Base-by-base conservation (phyloP, 2,797 vertebrate species). In the Pangasius sanitwongsei region DNA sequence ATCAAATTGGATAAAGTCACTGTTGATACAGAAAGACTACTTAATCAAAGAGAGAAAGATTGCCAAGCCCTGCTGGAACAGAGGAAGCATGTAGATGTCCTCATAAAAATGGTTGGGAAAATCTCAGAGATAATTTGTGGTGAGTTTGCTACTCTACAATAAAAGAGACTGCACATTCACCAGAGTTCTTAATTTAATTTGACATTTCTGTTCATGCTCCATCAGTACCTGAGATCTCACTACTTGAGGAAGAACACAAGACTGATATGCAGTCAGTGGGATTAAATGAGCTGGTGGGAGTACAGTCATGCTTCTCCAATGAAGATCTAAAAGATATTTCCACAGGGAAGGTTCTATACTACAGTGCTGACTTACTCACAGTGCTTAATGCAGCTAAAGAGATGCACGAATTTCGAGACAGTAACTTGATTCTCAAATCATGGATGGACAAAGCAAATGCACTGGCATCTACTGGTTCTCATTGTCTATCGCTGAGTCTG, bases 91-190 rank as follows among this genome's bases (percentile, higher is more conserved):
- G 92, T 96, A 18, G 93, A 91, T 0, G 91, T 92, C 0, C 94
- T 97, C 75, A 93, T 96, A 31, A 96, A 96, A 87, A 97, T 96
- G 96, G 85, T 95, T 28, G 91, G 91, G 6, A 96, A 95, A 91
- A 94, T 96, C 48, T 89, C 89, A 50, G 94, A 95, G 61, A 91
- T 90, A 85, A 92, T 97, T 87, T 84, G 90, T 59, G 96, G 96
- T 96, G 77, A 91, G 89, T 61, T 63, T 20, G 25, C 4, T 69
- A 41, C 44, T 63, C 2, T 80, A 65, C 12, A 87, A 18, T 12
- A 31, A 65, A 48, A 50, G 18, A 74, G 61, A 25, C 4, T 48
- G 37, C 53, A 61, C 23, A 61, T 86, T n/a, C 23, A 72, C 2
- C 13, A 37, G 41, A 7, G 4, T 83, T 74, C 25, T 67, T 50